Conservation (phyloP, 1,140 invertebrate genomes). For the Drosophila hydei region DNA sequence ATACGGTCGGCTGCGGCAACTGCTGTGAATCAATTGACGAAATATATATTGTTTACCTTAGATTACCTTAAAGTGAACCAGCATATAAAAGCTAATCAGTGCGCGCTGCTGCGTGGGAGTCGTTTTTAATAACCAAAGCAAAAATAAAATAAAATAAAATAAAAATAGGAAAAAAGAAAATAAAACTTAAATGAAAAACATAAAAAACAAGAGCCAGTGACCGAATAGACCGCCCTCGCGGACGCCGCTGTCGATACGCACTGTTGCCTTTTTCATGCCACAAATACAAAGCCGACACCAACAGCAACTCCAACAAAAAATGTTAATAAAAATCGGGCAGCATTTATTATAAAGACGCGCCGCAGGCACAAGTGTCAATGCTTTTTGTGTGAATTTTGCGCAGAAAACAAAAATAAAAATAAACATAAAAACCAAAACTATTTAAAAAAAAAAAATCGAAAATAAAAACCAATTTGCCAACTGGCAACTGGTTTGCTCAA, state of each 20-base stretch:
- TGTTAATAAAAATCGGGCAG: slow-evolving; percentile 29
- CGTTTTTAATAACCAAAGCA: slow-evolving; percentile 51
- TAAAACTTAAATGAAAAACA: slow-evolving; percentile 13
- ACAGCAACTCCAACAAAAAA: slow-evolving; percentile 44
- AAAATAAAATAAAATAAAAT: slow-evolving; percentile 2
- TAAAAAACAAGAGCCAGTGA: slow-evolving; percentile 64
- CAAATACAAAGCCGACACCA: slow-evolving; percentile 42
- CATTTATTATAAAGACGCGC: slow-evolving; percentile 68
- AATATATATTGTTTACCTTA: slow-evolving; percentile 6
- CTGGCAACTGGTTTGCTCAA: slow-evolving; percentile 30
- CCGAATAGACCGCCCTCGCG: slow-evolving; percentile 46
- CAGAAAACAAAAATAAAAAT: slow-evolving; percentile 18
- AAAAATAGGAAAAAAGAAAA: slow-evolving; percentile 38
- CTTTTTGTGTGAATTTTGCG: slow-evolving; percentile 58
- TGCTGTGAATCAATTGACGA: slow-evolving; percentile 1
- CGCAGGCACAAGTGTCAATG: slow-evolving; percentile 77
- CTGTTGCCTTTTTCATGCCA: slow-evolving; percentile 77
- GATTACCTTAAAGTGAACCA: slow-evolving; percentile 40
- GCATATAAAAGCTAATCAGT: slow-evolving; percentile 41
- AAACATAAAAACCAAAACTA: slow-evolving; percentile 7
- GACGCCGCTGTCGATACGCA: slow-evolving; percentile 65
- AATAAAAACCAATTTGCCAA: slow-evolving; percentile 24
- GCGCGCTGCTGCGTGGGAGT: slow-evolving; percentile 57
- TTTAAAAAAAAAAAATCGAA: slow-evolving; percentile 2
- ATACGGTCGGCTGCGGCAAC: slow-evolving; percentile 10